Evolutionary conservation across 2,888 invertebrate species (phyloP).

Genomic region (Coecobrya sp.): DNA sequence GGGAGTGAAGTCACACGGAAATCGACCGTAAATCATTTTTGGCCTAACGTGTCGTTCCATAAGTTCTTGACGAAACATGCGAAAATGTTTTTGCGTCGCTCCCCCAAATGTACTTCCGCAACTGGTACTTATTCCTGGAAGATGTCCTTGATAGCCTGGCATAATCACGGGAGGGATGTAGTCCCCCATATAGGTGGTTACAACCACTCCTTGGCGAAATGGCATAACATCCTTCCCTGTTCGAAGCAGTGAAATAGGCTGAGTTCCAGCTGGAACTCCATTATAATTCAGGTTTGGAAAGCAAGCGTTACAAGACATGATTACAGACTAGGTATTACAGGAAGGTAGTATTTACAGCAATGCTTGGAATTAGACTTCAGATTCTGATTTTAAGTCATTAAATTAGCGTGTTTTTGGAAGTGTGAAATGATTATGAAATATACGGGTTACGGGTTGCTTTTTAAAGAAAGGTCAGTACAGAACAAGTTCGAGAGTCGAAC

Average conservation of each 20-base stretch:
- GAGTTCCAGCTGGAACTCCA: slow-evolving; percentile 74
- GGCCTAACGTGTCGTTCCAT: slow-evolving; percentile 83
- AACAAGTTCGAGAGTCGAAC: too few relatives aligned
- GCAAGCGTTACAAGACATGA: slow-evolving; percentile 73
- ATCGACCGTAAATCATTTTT: slow-evolving; percentile 84
- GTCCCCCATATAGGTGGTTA: slow-evolving; percentile 84
- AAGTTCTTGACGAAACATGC: slow-evolving; percentile 84
- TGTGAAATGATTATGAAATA: too few relatives aligned
- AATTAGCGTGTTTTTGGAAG: too few relatives aligned
- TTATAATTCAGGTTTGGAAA: slow-evolving; percentile 78
- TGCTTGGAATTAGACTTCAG: too few relatives aligned
- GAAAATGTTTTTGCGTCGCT: slow-evolving; percentile 83
- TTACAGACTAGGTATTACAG: neutral
- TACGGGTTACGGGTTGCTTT: too few relatives aligned
- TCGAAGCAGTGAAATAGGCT: slow-evolving; percentile 78
- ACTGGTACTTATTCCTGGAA: slow-evolving; percentile 66
- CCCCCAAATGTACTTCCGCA: slow-evolving; percentile 83
- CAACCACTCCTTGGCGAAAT: slow-evolving; percentile 81
- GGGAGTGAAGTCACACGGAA: slow-evolving; percentile 84
- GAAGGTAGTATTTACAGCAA: too few relatives aligned
- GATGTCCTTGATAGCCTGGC: slow-evolving; percentile 83
- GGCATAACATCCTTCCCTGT: slow-evolving; percentile 85
- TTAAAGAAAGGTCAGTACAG: too few relatives aligned
- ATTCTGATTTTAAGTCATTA: too few relatives aligned
- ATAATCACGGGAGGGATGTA: slow-evolving; percentile 84